Base-by-base conservation (phyloP, 2,888 invertebrate genomes). In the Lymantria monacha region DNA sequence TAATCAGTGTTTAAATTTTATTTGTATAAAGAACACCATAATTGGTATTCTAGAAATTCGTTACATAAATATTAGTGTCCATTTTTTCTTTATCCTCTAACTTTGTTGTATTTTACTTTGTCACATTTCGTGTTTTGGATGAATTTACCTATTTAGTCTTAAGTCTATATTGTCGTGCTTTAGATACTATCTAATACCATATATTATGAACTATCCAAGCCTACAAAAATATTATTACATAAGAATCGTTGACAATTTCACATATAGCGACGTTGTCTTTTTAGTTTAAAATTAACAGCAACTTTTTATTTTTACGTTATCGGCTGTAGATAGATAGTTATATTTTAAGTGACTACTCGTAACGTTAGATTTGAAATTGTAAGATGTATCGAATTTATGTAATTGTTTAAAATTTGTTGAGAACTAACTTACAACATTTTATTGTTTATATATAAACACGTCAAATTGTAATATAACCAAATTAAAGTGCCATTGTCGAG, bases 61-160 rank as follows among this genome's bases (percentile, higher is more conserved):
- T n/a, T n/a, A n/a, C n/a, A n/a, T n/a, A n/a, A n/a, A n/a, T n/a
- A n/a, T n/a, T n/a, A n/a, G n/a, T n/a, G n/a, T n/a, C n/a, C n/a
- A n/a, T n/a, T n/a, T n/a, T 22, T 22, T 22, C 5, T 22, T 22
- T 22, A 22, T 22, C 22, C 5, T 5, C 22, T 22, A 22, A 22
- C 22, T 22, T 22, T 22, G 22, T 22, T 22, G 22, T 5, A 22
- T 22, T 22, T 22, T 22, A 22, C 22, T 22, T 22, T 22, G 22
- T 22, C 22, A 22, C 22, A 22, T 22, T 22, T 22, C 22, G 22
- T 22, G 22, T 22, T 22, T 22, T 55, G 22, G 48, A 68, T 58
- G 53, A 57, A 59, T 69, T 61, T 61, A 66, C 64, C 46, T 51
- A 33, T 49, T 49, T 51, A 49, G 54, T 44, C 46, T 44, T 57